Base-by-base conservation (phyloP, 2,113 vertebrate genomes). In the Chaetorhynchus papuensis region DNA sequence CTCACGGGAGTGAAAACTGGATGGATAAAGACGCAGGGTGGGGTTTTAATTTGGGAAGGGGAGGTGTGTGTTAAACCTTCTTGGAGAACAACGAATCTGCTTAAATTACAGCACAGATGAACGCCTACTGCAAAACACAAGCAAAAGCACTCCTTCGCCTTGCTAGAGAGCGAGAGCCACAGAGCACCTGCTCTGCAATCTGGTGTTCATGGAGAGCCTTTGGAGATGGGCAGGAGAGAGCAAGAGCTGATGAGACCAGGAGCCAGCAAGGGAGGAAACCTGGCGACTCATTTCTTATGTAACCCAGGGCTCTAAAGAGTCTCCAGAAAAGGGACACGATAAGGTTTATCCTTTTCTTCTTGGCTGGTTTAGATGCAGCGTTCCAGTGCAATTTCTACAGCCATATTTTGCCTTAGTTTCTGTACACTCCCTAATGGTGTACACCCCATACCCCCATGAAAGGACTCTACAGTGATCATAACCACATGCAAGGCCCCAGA, bases 111-210 rank as follows among this genome's bases (percentile, higher is more conserved):
- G 52, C 50, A 65, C 30, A 39, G 64, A 66, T 42, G 22, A 90
- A 71, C 49, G 78, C 45, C 7, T 45, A n/a, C 35, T 72, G 87
- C 65, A 84, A 85, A 75, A 84, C 87, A 77, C 60, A 93, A 64
- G 56, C 76, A 89, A 95, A 91, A 41, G 49, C 53, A 64, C 26
- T 71, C 37, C 53, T 41, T 10, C 3, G 7, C 83, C 77, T 89
- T 5, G 1, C 72, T 74, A 49, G 52, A 91, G 60, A 91, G 84
- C 2, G 1, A 42, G 86, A 92, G 57, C 23, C 60, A 52, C 56
- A 23, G 2, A 83, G 86, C 95, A 95, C 88, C 96, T 95, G 96
- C 80, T 91, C 91, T 54, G 86, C 93, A 95, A 83, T 92, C 88
- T 94, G 94, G 20, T 81, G 76, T 28, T 88, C 59, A 3, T 5